Evolutionary conservation across 1,140 invertebrate species (phyloP).

Genomic region (Neoseiulus cucumeris): DNA sequence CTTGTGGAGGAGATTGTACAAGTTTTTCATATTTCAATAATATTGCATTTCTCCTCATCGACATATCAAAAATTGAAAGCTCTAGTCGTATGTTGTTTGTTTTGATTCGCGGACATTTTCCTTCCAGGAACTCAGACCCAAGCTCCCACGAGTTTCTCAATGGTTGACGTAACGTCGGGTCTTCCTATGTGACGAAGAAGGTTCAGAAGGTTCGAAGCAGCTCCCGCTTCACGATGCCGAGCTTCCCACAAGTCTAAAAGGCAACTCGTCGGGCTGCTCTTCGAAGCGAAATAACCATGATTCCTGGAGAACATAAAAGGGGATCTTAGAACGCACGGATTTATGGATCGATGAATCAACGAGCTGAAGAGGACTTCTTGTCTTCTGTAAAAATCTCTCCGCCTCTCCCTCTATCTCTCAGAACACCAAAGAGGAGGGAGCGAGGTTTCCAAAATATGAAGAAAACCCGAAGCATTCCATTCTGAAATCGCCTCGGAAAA

Average conservation of each 20-base stretch:
- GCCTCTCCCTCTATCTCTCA: neutral
- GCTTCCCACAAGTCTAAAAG: conserved; percentile 91
- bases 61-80: no score
- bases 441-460: no score
- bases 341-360: neutral
- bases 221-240: conserved; percentile 58
- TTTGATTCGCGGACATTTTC: no score
- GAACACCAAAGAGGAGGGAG: neutral
- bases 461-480: neutral
- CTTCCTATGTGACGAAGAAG: conserved; percentile 80
- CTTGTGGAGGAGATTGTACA: no score
- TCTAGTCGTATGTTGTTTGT: no score
- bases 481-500: neutral
- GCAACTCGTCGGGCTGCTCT: conserved; percentile 79
- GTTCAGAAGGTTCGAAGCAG: conserved; percentile 66
- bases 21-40: no score
- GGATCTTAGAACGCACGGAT: neutral
- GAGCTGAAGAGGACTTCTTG: neutral
- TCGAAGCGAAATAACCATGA: conserved; percentile 87
- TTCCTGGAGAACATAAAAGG: conserved; percentile 37
- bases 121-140: conserved; percentile 35
- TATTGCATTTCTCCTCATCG: no score
- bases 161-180: conserved; percentile 62
- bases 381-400: neutral
- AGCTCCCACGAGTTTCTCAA: conserved; percentile 63